These are phyloP conservation scores for Amphiduros pacificus DNA, from an alignment of 2,888 invertebrate species.

Conservation along the genomic window DNA sequence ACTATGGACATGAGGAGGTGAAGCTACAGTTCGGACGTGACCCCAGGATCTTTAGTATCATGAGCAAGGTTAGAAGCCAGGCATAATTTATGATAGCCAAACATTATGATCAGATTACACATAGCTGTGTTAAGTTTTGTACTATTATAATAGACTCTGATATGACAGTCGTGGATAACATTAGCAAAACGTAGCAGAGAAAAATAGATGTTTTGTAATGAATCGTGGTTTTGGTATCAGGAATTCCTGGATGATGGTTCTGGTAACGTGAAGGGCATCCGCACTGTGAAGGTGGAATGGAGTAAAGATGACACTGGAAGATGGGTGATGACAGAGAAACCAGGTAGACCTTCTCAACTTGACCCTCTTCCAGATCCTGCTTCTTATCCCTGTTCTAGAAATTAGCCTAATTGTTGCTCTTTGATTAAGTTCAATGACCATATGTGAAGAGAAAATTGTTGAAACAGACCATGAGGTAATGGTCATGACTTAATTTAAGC, in stretches of 20 bases:
- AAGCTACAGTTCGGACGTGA: constrained; percentile 71
- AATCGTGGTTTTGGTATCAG: constrained; percentile 48
- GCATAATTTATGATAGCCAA: neutral
- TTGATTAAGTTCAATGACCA: neutral
- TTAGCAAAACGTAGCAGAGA: no score
- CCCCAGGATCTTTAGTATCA: constrained; percentile 88
- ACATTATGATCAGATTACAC: no score
- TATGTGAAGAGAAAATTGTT: neutral
- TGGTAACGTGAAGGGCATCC: constrained; percentile 88
- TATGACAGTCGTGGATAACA: no score
- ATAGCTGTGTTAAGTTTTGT: no score
- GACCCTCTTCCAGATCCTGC: no score
- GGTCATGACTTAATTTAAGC: no score
- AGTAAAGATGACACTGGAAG: constrained; percentile 83
- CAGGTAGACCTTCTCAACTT: constrained; percentile 62
- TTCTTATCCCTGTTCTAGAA: no score
- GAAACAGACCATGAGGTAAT: neutral
- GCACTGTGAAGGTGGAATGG: constrained; percentile 91
- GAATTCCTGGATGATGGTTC: constrained; percentile 88
- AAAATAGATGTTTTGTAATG: no score
- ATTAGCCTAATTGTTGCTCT: no score
- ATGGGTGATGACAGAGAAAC: constrained; percentile 90
- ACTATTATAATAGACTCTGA: no score
- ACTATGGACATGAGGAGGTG: constrained; percentile 98
- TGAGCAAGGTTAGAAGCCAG: constrained; percentile 73